Conservation (phyloP, 2,797 vertebrate genomes). For the Chromis chromis region DNA sequence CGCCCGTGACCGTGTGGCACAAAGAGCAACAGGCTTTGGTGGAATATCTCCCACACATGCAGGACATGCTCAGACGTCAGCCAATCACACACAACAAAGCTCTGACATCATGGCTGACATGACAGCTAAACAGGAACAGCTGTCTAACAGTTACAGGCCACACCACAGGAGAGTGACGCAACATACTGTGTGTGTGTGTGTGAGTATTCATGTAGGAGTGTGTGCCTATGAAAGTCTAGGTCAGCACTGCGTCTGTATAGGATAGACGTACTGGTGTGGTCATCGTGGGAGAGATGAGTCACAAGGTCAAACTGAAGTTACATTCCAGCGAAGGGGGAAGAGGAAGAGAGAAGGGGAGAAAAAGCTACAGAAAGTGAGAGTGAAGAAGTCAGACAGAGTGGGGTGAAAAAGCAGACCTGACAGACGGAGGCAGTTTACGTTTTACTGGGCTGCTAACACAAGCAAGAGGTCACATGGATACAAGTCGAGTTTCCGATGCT, state of each 20-base stretch:
- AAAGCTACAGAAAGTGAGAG: constrained; percentile 54
- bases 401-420: constrained; percentile 36
- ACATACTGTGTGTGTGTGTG: constrained; percentile 28
- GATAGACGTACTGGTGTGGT: constrained; percentile 70
- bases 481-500: constrained; percentile 52
- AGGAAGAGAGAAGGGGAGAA: constrained; percentile 38
- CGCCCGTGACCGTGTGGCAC: constrained; percentile 32
- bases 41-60: constrained; percentile 50
- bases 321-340: constrained; percentile 66
- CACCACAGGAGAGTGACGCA: constrained; percentile 73
- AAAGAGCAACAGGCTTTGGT: constrained; percentile 38
- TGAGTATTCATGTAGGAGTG: neutral
- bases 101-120: constrained; percentile 78
- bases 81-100: constrained; percentile 76
- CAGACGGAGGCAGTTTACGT: constrained; percentile 32
- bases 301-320: constrained; percentile 75
- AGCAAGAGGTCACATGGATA: constrained; percentile 43
- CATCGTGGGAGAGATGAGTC: constrained; percentile 82
- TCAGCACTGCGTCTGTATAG: constrained; percentile 63
- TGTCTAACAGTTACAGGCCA: constrained; percentile 66
- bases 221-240: constrained; percentile 50
- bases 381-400: constrained; percentile 42
- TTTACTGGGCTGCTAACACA: constrained; percentile 40
- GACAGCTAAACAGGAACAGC: constrained; percentile 80
- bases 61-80: constrained; percentile 65